Conservation (phyloP, 2,888 invertebrate species). For the Phalera bucephala region DNA sequence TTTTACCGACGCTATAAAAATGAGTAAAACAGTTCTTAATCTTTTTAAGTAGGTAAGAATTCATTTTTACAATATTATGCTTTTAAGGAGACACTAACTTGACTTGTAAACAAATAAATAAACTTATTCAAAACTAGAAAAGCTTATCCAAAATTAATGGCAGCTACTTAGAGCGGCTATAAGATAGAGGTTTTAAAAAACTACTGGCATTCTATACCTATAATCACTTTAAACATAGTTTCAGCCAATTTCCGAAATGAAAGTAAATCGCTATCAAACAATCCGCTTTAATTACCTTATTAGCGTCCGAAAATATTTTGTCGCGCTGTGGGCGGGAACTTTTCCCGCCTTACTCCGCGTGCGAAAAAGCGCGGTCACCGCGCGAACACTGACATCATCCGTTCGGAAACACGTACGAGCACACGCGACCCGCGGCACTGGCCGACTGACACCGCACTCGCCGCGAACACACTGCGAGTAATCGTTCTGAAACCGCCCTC, state of each 20-base stretch:
- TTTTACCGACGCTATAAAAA: no score
- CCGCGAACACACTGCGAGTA: slow-evolving; percentile 47
- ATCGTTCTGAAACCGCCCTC: slow-evolving; percentile 78
- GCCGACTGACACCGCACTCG: slow-evolving; percentile 46
- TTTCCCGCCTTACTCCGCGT: slow-evolving; percentile 75
- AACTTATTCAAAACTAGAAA: no score
- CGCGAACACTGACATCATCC: slow-evolving; percentile 60
- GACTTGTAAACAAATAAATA: no score
- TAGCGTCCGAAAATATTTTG: slow-evolving; percentile 84
- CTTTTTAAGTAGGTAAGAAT: no score
- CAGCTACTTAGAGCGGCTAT: no score
- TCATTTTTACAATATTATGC: no score
- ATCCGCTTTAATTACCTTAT: slow-evolving; percentile 73
- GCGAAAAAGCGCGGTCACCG: slow-evolving; percentile 71
- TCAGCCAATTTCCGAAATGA: slow-evolving; percentile 3
- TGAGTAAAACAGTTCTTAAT: no score
- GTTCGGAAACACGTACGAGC: slow-evolving; percentile 50
- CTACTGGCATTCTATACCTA: no score
- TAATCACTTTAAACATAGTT: slow-evolving; percentile 11
- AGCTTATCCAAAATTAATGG: no score
- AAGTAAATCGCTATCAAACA: no score
- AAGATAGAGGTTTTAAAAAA: no score
- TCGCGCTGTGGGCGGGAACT: slow-evolving; percentile 73
- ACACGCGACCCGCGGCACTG: slow-evolving; percentile 54
- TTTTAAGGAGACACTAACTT: no score